phyloP scores from a whole-genome alignment of 2,797 vertebrate genomes.

The Sebastes melanostomus region DNA sequence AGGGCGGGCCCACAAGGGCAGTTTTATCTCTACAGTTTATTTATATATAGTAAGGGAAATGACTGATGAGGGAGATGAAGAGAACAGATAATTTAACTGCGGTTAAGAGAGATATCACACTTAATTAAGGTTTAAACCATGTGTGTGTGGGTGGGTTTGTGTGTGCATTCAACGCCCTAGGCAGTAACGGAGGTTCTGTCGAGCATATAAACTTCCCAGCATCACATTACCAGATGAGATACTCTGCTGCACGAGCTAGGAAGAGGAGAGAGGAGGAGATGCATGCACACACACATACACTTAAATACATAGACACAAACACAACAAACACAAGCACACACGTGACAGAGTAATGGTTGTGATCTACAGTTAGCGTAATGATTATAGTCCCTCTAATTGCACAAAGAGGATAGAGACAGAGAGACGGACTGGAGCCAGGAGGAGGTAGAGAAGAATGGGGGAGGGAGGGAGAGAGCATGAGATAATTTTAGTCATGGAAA shows the following conservation, averaged over 20 bases:
- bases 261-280: not conserved
- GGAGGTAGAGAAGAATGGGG: not conserved
- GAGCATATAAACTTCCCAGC: conserved; percentile 53
- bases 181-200: conserved; percentile 41
- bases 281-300: not conserved
- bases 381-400: conserved; percentile 32
- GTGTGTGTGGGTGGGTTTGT: not conserved
- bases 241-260: not conserved
- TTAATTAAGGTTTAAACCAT: conserved; percentile 49
- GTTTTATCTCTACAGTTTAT: conserved; percentile 8
- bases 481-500: conserved; percentile 8
- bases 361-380: conserved; percentile 32
- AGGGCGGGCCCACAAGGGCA: not conserved
- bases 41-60: conserved; percentile 21
- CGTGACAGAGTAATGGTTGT: conserved; percentile 26
- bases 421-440: conserved; percentile 15
- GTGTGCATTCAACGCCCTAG: conserved; percentile 15
- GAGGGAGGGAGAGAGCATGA: not conserved
- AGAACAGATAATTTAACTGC: conserved; percentile 53
- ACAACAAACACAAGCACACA: conserved; percentile 17
- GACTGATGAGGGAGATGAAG: conserved; percentile 35
- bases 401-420: conserved; percentile 9
- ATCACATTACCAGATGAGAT: conserved; percentile 40
- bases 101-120: conserved; percentile 56
- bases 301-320: not conserved